A percentile compares a stretch with the other conserved stretches of the same genome.
These are phyloP conservation scores for Thunnus maccoyii DNA, from an alignment of 2,113 vertebrate genomes.

Conservation along the genomic window DNA sequence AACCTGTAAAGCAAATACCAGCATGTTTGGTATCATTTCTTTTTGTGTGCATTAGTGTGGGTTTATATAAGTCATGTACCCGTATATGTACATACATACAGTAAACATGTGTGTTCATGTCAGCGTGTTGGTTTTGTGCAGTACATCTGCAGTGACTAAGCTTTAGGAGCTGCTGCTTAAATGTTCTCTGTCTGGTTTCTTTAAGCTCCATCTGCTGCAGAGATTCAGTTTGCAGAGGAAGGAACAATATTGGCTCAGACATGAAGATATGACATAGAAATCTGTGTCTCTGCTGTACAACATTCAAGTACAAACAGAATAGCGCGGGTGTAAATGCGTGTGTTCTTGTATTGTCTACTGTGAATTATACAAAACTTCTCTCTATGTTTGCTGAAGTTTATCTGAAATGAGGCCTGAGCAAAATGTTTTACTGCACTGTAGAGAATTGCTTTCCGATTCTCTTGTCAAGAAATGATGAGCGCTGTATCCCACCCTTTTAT, in stretches of 20 bases:
- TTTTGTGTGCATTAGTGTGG: not conserved
- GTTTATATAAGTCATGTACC: not conserved
- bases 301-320: not conserved
- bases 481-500: slow-evolving; percentile 1
- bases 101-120: slow-evolving; percentile 2
- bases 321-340: not conserved
- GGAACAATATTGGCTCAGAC: slow-evolving; percentile 26
- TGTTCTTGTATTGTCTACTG: not conserved
- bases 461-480: not conserved
- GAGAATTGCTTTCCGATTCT: not conserved
- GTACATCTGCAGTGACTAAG: not conserved
- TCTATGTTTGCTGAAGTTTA: no score
- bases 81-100: not conserved
- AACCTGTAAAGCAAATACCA: not conserved
- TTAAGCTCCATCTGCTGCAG: slow-evolving; percentile 19
- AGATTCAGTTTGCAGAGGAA: slow-evolving; percentile 25
- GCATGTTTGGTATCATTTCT: not conserved
- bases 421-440: not conserved
- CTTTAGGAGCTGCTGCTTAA: slow-evolving; percentile 14
- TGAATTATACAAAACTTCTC: not conserved
- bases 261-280: slow-evolving; percentile 14
- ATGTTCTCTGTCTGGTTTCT: slow-evolving; percentile 27
- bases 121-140: slow-evolving; percentile 9
- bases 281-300: slow-evolving; percentile 6
- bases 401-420: no score